phyloP scores from a whole-genome alignment of 2,888 invertebrate species.

The Polymixis lichenea region DNA sequence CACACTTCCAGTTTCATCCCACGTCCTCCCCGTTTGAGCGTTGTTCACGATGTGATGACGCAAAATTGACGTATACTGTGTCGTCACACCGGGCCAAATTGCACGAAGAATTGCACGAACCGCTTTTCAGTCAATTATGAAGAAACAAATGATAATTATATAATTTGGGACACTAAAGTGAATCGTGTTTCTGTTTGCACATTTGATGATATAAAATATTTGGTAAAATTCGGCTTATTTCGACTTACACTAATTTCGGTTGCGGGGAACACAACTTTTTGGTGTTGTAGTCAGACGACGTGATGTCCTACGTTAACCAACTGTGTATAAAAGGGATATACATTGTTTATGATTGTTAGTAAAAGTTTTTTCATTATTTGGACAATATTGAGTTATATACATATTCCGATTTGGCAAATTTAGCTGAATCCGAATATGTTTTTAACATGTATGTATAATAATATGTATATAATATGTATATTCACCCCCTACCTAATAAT shows the following conservation, averaged over 20 bases:
- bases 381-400: no score
- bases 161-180: rapidly evolving
- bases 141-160: background rate
- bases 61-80: constrained; percentile 83
- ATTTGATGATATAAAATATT: background rate
- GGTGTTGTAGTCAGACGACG: constrained; percentile 39
- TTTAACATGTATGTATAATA: no score
- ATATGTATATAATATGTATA: no score
- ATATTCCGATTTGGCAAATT: no score
- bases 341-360: background rate
- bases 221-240: background rate
- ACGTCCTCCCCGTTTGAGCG: constrained; percentile 87
- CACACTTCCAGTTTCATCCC: constrained; percentile 80
- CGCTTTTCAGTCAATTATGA: constrained; percentile 49
- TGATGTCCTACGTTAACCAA: constrained; percentile 41
- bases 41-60: constrained; percentile 87
- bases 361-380: background rate
- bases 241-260: background rate
- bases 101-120: constrained; percentile 75
- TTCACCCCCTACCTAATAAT: no score
- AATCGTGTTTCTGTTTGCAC: constrained; percentile 59
- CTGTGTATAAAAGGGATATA: constrained; percentile 7
- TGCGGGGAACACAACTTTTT: background rate
- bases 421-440: no score
- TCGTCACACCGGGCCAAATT: constrained; percentile 80